These are phyloP conservation scores for Kuschelorhynchus macadamiae DNA, from an alignment of 2,888 invertebrate genomes.

Conservation along the genomic window DNA sequence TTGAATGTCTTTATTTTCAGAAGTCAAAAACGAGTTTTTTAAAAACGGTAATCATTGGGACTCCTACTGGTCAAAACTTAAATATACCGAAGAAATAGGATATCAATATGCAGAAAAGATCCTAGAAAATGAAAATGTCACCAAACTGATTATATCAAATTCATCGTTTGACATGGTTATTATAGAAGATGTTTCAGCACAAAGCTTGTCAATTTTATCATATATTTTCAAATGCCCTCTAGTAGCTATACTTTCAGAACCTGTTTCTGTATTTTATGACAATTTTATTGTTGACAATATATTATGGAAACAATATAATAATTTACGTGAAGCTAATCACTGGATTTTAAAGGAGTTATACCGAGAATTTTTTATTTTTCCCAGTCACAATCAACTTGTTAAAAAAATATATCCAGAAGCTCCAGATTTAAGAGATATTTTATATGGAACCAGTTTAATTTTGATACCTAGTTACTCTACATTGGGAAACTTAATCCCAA, in stretches of 20 bases:
- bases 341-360: slow-evolving; percentile 21
- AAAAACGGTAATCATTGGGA: neutral
- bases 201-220: slow-evolving; percentile 22
- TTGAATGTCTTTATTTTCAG: no score
- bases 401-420: slow-evolving; percentile 12
- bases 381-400: slow-evolving; percentile 16
- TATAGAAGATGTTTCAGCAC: slow-evolving; percentile 22
- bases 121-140: slow-evolving; percentile 23
- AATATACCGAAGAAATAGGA: slow-evolving; percentile 17
- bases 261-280: slow-evolving; percentile 24
- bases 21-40: neutral
- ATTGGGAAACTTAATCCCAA: slow-evolving; percentile 10
- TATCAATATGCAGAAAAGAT: slow-evolving; percentile 13
- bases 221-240: slow-evolving; percentile 31
- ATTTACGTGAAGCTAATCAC: slow-evolving; percentile 8
- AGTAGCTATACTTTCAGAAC: slow-evolving; percentile 27
- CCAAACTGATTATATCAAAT: slow-evolving; percentile 6
- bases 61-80: slow-evolving; percentile 21
- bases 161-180: slow-evolving; percentile 25
- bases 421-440: slow-evolving; percentile 14
- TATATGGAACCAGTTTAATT: slow-evolving; percentile 27
- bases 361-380: slow-evolving; percentile 6
- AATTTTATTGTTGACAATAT: slow-evolving; percentile 16
- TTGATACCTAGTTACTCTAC: slow-evolving; percentile 28
- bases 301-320: slow-evolving; percentile 6